Percentiles rank a stretch among this genome's conserved stretches.
Conservation (phyloP, 2,888 invertebrate genomes). For the Ormyrus labotus region DNA sequence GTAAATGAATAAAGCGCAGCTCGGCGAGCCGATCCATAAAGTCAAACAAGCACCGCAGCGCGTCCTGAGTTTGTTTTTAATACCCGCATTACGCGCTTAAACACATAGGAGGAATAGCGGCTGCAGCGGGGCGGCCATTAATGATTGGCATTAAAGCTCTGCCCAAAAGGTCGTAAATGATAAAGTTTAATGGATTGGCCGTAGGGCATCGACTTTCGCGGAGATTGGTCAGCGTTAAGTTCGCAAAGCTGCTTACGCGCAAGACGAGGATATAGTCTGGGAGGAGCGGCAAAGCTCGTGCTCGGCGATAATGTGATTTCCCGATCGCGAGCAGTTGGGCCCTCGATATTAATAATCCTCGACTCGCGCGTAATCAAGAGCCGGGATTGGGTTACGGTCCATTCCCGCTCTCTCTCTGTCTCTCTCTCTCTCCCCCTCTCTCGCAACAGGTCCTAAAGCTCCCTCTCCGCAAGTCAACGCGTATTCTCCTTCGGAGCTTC, state of each 20-base stretch:
- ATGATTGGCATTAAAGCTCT: conserved; percentile 36
- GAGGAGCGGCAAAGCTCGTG: conserved; percentile 41
- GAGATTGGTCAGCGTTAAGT: conserved; percentile 45
- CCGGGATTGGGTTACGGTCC: conserved; percentile 52
- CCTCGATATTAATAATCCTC: conserved; percentile 56
- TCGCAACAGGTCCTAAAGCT: conserved; percentile 52
- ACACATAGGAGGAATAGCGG: neutral
- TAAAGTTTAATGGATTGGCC: conserved; percentile 51
- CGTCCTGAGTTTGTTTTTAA: conserved; percentile 34
- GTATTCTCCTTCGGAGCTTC: conserved; percentile 24
- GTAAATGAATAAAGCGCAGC: conserved; percentile 20
- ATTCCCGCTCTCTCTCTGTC: conserved; percentile 22
- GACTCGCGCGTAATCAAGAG: conserved; percentile 49
- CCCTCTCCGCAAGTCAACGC: conserved; percentile 36
- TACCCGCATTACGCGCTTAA: neutral
- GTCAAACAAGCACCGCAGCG: neutral
- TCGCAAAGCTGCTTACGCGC: conserved; percentile 50
- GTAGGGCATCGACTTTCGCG: neutral
- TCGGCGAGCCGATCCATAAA: conserved; percentile 10
- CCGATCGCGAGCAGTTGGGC: conserved; percentile 26
- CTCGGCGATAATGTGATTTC: conserved; percentile 54
- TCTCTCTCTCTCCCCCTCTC: neutral
- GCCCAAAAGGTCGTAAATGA: conserved; percentile 40
- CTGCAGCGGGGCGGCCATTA: neutral
- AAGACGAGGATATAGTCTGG: neutral